phyloP scores from a whole-genome alignment of 2,113 vertebrate genomes.

The Lasiurus borealis region DNA sequence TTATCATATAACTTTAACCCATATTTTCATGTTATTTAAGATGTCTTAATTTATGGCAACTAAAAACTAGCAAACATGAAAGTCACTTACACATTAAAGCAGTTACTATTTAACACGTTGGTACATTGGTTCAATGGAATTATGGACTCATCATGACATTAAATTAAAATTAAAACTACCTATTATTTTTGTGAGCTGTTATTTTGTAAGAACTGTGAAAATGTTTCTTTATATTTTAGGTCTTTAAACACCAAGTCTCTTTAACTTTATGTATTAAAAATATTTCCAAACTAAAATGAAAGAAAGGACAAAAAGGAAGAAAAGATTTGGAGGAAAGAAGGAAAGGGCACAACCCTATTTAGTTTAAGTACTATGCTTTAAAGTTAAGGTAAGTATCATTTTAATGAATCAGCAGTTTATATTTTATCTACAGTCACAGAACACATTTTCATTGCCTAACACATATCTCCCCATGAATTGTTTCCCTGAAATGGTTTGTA shows the following conservation, averaged over 20 bases:
- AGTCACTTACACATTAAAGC: background rate
- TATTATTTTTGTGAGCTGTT: background rate
- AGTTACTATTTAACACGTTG: background rate
- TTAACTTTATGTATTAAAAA: conserved; percentile 2
- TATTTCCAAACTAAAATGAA: background rate
- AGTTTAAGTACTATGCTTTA: background rate
- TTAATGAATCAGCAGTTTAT: background rate
- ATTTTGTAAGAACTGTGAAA: background rate
- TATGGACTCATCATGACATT: background rate
- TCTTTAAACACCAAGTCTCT: background rate
- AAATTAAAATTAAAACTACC: background rate
- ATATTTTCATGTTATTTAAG: conserved; percentile 54
- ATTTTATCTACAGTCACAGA: background rate
- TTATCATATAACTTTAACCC: conserved; percentile 66
- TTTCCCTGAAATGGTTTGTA: background rate
- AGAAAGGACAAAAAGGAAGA: background rate
- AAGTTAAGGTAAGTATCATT: background rate
- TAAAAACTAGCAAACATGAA: background rate
- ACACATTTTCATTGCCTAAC: background rate
- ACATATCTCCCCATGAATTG: background rate
- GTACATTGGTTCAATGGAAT: background rate
- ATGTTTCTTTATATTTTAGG: background rate
- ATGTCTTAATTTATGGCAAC: conserved; percentile 54
- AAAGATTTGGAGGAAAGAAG: background rate
- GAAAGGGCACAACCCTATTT: background rate